Percentiles rank a stretch among this genome's conserved stretches.
Evolutionary conservation across 2,797 vertebrate genomes (phyloP).

Genomic region (Phrynocephalus vlangalii): DNA sequence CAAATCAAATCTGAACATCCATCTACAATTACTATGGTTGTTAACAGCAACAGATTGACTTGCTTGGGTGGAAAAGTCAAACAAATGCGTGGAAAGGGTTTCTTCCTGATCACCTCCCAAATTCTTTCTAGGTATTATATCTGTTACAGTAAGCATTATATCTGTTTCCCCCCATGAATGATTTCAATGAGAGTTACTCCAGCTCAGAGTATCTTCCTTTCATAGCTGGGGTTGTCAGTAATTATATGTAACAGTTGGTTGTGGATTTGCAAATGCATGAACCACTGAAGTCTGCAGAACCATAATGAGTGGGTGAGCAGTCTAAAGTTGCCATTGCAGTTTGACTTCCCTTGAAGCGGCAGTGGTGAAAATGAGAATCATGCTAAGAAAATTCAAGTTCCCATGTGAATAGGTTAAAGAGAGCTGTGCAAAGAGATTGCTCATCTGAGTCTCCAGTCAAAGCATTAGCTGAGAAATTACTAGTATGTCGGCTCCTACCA

Average conservation of each 20-base stretch:
- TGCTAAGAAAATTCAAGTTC: conserved; percentile 38
- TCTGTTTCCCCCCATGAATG: not conserved
- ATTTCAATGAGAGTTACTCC: not conserved
- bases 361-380: conserved; percentile 44
- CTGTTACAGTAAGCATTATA: not conserved
- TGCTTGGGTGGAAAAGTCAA: not conserved
- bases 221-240: conserved; percentile 46
- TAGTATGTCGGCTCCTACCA: too few relatives aligned
- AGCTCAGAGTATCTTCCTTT: conserved; percentile 46
- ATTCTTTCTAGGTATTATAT: not conserved
- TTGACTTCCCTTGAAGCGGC: conserved; percentile 43
- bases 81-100: not conserved
- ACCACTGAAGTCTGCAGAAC: conserved; percentile 54
- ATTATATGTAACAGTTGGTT: conserved; percentile 54
- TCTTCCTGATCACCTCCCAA: too few relatives aligned
- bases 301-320: conserved; percentile 31
- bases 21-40: not conserved
- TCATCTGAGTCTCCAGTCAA: conserved; percentile 51
- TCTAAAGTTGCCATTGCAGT: conserved; percentile 51
- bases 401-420: conserved; percentile 45
- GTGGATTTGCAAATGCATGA: conserved; percentile 60
- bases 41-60: not conserved
- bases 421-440: conserved; percentile 22
- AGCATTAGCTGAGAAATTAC: conserved; percentile 41
- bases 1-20: too few relatives aligned